These are phyloP conservation scores for Eulemur rubriventer DNA, from an alignment of 2,797 vertebrate genomes.

Conservation along the genomic window DNA sequence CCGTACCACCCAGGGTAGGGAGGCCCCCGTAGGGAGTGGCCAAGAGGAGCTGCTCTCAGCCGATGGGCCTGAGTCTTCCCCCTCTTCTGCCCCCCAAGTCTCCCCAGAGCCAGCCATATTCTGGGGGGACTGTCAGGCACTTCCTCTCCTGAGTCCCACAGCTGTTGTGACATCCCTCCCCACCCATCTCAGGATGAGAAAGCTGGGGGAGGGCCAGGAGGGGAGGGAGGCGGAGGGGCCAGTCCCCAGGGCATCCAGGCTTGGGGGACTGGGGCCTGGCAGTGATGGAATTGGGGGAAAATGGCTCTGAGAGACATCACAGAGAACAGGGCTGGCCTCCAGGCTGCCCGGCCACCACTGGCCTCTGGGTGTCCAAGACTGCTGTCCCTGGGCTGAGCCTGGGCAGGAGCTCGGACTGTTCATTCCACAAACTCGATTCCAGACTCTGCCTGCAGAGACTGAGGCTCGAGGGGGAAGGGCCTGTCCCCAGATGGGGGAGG, in stretches of 20 bases:
- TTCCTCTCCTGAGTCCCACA: background rate
- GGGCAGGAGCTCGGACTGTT: background rate
- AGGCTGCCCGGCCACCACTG: background rate
- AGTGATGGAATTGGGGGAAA: background rate
- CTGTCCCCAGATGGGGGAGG: background rate
- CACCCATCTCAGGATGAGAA: background rate
- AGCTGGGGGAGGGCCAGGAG: background rate
- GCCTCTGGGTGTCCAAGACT: background rate
- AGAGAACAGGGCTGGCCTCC: background rate
- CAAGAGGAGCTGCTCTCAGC: background rate
- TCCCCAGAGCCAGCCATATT: background rate
- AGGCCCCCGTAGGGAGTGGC: background rate
- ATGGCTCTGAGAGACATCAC: background rate
- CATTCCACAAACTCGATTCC: background rate
- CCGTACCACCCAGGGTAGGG: background rate
- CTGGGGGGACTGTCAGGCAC: too few species aligned
- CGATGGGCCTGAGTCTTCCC: background rate
- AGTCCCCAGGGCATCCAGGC: background rate
- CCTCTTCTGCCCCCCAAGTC: too few species aligned
- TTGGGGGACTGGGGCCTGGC: background rate
- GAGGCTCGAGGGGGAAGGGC: background rate
- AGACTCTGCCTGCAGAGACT: background rate
- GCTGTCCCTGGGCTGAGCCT: too few species aligned
- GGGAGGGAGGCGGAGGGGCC: fast-evolving
- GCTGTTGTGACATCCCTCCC: too few species aligned